Base-by-base conservation (phyloP, 2,797 vertebrate genomes). In the Spizella passerina region DNA sequence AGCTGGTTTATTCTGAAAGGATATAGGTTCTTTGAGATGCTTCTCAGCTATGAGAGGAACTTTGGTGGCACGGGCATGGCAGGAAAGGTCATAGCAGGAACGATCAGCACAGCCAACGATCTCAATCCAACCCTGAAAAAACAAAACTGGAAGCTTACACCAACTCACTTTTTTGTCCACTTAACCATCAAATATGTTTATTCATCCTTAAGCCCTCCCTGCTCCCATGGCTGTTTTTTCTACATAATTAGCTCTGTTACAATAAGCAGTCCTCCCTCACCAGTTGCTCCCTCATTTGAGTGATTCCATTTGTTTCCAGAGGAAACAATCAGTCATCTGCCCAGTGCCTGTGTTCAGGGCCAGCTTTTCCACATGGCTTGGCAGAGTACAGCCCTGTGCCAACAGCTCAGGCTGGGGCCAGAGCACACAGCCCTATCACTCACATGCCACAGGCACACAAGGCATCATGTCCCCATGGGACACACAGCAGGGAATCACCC, bases 91-190 rank as follows among this genome's bases (percentile, higher is more conserved):
- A 2, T 97, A 99, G 94, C 99, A 99, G 20, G 99, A 99, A 36
- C 99, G 98, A 97, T 99, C 99, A 17, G 99, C 99, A 80, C 99
- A 99, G 14, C 99, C 99, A 64, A 99, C 99, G 0, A 99, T 99
- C 97, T 99, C 99, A 41, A 99, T 99, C 99, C 99, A 99, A 72
- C 99, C 99, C 99, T 99, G 90, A 55, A 86, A 96, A 94, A 87
- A 95, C 56, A 94, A 41, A 68, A 90, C 75, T 1, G 7, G 20
- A 86, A 96, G 71, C 73, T 90, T 91, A 90, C 55, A 88, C 49
- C 80, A 91, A 60, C 88, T 88, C 27, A 72, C 72, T 82, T 89
- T 79, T 94, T 94, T 93, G 80, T 68, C 70, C 63, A 92, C 53
- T 82, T 86, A 95, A 93, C 83, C 88, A 70, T 93, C 72, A 90